Percentiles rank a stretch among this genome's conserved stretches.
phyloP scores from a whole-genome alignment of 2,113 vertebrate genomes.

The Fregetta grallaria region DNA sequence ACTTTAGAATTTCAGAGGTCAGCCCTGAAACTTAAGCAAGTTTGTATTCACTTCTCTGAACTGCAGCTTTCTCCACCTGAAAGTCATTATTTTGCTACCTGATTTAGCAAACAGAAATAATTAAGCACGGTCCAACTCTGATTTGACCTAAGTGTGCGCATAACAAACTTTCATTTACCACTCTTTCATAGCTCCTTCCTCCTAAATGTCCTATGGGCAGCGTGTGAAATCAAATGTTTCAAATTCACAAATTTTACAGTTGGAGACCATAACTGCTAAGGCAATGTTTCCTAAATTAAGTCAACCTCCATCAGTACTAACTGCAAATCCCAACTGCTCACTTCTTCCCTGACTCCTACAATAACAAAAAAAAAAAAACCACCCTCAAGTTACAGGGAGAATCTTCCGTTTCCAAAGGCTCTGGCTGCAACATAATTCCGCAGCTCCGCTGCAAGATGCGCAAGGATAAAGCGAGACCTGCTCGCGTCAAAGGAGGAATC shows the following conservation, averaged over 20 bases:
- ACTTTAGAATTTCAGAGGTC: neutral
- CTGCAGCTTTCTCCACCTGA: neutral
- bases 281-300: neutral
- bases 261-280: neutral
- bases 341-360: neutral
- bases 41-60: neutral
- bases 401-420: neutral
- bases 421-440: neutral
- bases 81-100: neutral
- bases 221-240: neutral
- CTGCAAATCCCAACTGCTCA: neutral
- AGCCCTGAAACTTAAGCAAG: neutral
- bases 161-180: neutral
- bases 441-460: neutral
- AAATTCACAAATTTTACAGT: neutral
- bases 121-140: rapidly evolving
- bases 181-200: neutral
- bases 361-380: rapidly evolving
- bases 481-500: rapidly evolving
- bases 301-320: neutral
- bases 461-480: neutral
- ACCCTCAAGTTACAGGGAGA: neutral
- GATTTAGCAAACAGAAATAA: neutral
- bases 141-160: neutral
- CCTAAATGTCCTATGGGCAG: neutral